phyloP scores from a whole-genome alignment of 2,113 vertebrate species.

The Camelus bactrianus region DNA sequence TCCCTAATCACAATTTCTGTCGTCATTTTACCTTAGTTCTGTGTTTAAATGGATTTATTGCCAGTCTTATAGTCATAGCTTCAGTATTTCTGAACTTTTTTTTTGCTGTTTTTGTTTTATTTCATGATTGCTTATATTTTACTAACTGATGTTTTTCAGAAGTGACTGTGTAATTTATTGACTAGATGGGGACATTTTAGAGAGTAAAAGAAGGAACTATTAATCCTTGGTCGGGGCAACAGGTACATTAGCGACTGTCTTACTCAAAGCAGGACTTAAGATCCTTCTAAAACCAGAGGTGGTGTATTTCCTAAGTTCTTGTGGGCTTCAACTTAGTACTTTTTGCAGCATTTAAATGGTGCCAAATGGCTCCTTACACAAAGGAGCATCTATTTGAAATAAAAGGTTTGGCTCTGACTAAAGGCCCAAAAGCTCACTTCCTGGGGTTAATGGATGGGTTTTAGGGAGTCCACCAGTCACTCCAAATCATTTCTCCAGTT shows the following conservation, averaged over 20 bases:
- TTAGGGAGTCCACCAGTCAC: not conserved
- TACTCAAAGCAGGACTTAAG: not conserved
- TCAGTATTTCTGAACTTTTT: conserved; percentile 13
- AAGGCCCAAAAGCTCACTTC: not conserved
- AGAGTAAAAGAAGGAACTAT: not conserved
- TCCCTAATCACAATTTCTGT: not conserved
- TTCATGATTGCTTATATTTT: not conserved
- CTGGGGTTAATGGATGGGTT: not conserved
- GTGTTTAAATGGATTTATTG: not conserved
- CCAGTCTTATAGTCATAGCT: not conserved
- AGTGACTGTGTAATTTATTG: not conserved
- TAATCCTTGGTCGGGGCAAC: not conserved
- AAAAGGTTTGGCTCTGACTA: not conserved
- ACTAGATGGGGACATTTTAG: not conserved
- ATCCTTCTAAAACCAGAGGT: not conserved
- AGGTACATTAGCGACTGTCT: not conserved
- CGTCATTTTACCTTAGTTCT: not conserved
- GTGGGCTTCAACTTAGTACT: not conserved
- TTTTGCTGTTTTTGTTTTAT: not conserved
- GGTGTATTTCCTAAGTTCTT: not conserved
- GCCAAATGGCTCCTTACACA: not conserved
- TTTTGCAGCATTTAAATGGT: not conserved
- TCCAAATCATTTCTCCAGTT: not conserved
- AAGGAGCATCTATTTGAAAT: not conserved
- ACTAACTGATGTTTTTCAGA: not conserved